Percentiles rank a stretch among this genome's conserved stretches.
Conservation (phyloP, 2,797 vertebrate genomes). For the Melanotaenia pygmaea region DNA sequence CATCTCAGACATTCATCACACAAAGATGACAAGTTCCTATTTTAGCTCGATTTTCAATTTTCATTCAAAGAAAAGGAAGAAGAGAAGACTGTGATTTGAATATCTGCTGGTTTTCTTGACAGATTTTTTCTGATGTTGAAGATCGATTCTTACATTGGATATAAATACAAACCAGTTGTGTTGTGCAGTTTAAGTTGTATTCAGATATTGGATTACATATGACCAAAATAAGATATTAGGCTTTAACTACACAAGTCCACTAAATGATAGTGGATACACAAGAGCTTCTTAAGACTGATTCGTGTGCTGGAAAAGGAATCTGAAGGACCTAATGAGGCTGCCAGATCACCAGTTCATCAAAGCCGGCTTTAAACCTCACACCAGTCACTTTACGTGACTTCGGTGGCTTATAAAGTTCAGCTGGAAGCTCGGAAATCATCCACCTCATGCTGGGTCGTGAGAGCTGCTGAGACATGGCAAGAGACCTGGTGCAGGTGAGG, state of each 20-base stretch:
- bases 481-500: constrained; percentile 28
- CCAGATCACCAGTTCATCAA: constrained; percentile 37
- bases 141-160: neutral
- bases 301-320: constrained; percentile 24
- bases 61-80: neutral
- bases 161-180: no score
- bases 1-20: constrained; percentile 34
- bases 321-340: constrained; percentile 19
- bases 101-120: neutral
- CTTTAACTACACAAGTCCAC: no score
- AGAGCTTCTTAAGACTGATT: constrained; percentile 23
- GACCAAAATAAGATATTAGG: neutral
- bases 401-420: constrained; percentile 20
- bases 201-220: no score
- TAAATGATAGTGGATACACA: neutral
- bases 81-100: neutral
- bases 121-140: neutral
- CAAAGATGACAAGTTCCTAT: constrained; percentile 41
- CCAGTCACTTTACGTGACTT: constrained; percentile 20
- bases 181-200: no score
- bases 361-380: constrained; percentile 23
- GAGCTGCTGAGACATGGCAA: constrained; percentile 21
- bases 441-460: constrained; percentile 13
- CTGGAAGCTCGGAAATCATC: constrained; percentile 31
- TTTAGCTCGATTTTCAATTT: constrained; percentile 27